Percentiles rank a stretch among this genome's conserved stretches.
Evolutionary conservation across 2,113 vertebrate species (phyloP).

Genomic region (Cathartes aura): DNA sequence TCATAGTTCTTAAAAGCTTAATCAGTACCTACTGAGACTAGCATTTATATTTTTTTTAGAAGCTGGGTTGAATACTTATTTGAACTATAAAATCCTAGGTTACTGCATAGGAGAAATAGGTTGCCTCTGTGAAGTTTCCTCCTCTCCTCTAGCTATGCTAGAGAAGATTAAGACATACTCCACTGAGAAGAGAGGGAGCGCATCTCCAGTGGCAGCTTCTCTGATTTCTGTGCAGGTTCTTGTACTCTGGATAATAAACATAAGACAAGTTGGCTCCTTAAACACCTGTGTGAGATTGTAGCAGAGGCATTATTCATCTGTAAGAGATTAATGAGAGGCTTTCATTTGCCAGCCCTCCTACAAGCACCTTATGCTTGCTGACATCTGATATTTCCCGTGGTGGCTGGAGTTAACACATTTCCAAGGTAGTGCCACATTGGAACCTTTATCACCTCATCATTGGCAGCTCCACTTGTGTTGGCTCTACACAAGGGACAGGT

Average conservation of each 20-base stretch:
- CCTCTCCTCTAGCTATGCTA: background rate
- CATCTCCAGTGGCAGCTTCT: background rate
- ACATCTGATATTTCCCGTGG: background rate
- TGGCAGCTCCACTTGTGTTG: background rate
- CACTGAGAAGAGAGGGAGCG: background rate
- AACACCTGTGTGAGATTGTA: background rate
- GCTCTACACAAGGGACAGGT: background rate
- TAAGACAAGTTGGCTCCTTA: background rate
- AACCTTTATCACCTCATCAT: background rate
- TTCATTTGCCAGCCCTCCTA: slow-evolving; percentile 8
- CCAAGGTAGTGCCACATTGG: background rate
- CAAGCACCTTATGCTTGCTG: background rate
- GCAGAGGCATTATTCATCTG: background rate
- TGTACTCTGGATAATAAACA: background rate
- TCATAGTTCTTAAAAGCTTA: background rate
- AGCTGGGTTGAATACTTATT: background rate
- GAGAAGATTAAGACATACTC: background rate
- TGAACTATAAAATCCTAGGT: background rate
- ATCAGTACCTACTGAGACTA: background rate
- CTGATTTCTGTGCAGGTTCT: background rate
- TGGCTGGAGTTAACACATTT: background rate
- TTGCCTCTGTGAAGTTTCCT: background rate
- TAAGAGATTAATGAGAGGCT: background rate
- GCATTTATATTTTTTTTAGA: background rate
- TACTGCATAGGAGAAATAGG: background rate